Conservation (phyloP, 2,888 invertebrate species). For the Cerastis rubricosa region DNA sequence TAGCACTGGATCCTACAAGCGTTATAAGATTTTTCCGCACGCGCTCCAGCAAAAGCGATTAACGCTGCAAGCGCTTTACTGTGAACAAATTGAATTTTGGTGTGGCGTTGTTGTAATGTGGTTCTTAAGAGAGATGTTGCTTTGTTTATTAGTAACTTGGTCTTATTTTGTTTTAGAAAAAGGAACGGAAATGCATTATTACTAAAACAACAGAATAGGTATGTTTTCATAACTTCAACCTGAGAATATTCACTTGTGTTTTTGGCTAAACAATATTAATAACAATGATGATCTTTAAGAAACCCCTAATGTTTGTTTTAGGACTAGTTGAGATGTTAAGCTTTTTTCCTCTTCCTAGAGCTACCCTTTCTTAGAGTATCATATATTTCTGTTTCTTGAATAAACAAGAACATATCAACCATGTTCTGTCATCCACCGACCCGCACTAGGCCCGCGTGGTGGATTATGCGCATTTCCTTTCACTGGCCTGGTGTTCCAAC, state of each 20-base stretch:
- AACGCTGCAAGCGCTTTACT: conserved; percentile 60
- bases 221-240: not conserved
- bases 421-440: not conserved
- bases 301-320: not conserved
- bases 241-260: not conserved
- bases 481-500: not conserved
- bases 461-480: not conserved
- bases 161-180: conserved; percentile 42
- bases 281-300: not conserved
- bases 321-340: not conserved
- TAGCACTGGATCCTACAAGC: conserved; percentile 63
- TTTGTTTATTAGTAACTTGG: conserved; percentile 46
- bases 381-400: not conserved
- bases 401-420: not conserved
- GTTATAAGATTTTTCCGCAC: conserved; percentile 66
- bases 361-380: not conserved
- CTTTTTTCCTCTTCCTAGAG: not conserved
- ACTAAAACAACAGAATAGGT: conserved; percentile 4
- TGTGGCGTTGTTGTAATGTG: conserved; percentile 33
- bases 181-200: conserved; percentile 18
- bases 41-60: conserved; percentile 63
- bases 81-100: conserved; percentile 60
- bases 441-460: not conserved
- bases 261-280: not conserved
- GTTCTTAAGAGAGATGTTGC: conserved; percentile 47